Evolutionary conservation across 2,113 vertebrate species (phyloP).

Genomic region (Albula goreensis): DNA sequence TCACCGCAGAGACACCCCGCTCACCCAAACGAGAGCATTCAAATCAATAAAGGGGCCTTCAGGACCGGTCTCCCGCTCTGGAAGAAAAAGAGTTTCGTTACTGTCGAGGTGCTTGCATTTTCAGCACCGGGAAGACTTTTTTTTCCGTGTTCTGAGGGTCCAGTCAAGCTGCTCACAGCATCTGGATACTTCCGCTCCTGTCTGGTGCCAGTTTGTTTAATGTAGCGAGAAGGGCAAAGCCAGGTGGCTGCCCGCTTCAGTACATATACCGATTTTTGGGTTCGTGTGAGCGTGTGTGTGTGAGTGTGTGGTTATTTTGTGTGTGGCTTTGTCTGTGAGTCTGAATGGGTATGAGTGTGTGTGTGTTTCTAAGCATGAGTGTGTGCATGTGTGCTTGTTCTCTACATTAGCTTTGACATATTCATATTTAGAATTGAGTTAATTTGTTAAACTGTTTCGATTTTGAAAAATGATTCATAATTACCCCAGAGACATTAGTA

Average conservation of each 20-base stretch:
- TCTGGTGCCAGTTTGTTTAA: not conserved
- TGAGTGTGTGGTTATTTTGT: not conserved
- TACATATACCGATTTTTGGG: not conserved
- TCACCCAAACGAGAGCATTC: not conserved
- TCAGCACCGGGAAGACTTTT: not conserved
- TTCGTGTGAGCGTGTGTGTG: not conserved
- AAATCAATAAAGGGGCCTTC: slow-evolving; percentile 11
- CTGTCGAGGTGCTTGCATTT: not conserved
- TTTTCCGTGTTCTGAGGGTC: not conserved
- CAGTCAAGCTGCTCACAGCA: not conserved
- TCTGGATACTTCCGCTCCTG: slow-evolving; percentile 6
- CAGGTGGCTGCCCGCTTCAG: not conserved
- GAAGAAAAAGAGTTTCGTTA: not conserved
- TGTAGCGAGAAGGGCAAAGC: not conserved
- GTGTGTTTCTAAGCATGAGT: not conserved
- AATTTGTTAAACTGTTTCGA: not conserved
- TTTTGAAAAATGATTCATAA: not conserved
- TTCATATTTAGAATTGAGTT: not conserved
- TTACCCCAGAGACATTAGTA: not conserved
- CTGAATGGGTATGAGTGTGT: not conserved
- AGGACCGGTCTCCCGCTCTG: not conserved
- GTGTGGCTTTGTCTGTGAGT: not conserved
- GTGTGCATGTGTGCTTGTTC: not conserved
- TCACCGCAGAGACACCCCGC: not conserved
- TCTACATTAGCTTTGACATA: not conserved